phyloP scores from a whole-genome alignment of 2,888 invertebrate species.

The Caenorhabditis afra region DNA sequence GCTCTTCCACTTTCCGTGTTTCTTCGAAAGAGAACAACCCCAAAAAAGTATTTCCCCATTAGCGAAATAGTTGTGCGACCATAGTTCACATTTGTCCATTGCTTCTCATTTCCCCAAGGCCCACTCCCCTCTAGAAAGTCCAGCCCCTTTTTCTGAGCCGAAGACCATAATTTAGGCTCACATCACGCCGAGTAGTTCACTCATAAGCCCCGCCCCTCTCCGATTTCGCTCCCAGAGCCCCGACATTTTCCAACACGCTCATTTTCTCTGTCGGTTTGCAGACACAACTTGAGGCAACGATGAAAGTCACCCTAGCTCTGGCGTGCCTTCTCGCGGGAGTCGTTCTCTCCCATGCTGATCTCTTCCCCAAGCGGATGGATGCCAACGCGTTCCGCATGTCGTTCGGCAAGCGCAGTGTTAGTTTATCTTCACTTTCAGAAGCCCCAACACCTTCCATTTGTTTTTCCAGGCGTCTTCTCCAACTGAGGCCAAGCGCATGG shows the following conservation, averaged over 20 bases:
- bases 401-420: conserved; percentile 61
- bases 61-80: conserved; percentile 4
- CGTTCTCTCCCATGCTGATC: conserved; percentile 21
- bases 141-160: conserved; percentile 27
- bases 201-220: conserved; percentile 30
- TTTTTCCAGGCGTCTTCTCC: conserved; percentile 23
- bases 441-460: too few species aligned
- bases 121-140: conserved; percentile 21
- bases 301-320: conserved; percentile 36
- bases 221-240: conserved; percentile 1
- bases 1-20: conserved; percentile 25
- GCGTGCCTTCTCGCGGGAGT: conserved; percentile 41
- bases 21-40: conserved; percentile 29
- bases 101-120: conserved; percentile 11
- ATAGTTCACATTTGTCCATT: conserved; percentile 15
- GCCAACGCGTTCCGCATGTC: conserved; percentile 67
- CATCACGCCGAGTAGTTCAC: conserved; percentile 14
- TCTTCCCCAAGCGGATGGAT: conserved; percentile 53
- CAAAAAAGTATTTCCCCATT: conserved; percentile 6
- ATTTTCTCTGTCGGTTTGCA: background rate
- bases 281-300: conserved; percentile 46
- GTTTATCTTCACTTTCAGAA: background rate
- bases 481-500: conserved; percentile 49
- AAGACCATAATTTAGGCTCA: conserved; percentile 29
- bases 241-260: conserved; percentile 15